Conservation (phyloP, 2,888 invertebrate species). For the Serrognathus titanus region DNA sequence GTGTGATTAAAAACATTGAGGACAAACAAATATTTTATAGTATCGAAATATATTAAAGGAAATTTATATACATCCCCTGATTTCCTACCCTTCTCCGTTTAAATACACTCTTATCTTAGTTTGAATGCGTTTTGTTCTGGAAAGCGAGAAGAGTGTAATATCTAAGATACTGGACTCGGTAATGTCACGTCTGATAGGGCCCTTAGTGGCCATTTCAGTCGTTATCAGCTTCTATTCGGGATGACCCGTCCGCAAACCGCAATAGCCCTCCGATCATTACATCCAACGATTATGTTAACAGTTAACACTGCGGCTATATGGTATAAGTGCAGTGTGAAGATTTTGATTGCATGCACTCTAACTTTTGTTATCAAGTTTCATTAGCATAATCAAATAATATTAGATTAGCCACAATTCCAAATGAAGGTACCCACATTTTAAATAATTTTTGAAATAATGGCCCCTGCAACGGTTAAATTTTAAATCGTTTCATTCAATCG, state of each 20-base stretch:
- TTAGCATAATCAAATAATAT: too few species aligned
- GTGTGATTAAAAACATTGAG: too few species aligned
- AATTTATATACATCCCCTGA: too few species aligned
- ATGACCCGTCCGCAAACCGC: constrained; percentile 46
- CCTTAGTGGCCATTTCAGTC: constrained; percentile 35
- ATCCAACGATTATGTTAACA: constrained; percentile 34
- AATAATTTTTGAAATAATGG: background rate
- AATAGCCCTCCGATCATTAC: constrained; percentile 34
- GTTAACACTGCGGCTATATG: background rate
- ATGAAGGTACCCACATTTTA: background rate
- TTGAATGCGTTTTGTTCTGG: too few species aligned
- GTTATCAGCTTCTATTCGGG: constrained; percentile 46
- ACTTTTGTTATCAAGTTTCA: too few species aligned
- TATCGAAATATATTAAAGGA: too few species aligned
- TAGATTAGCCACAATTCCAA: background rate
- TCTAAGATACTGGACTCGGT: constrained; percentile 15
- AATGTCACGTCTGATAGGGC: constrained; percentile 28
- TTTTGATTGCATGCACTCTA: too few species aligned
- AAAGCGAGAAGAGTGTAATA: background rate
- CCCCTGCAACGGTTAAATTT: background rate
- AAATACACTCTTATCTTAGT: too few species aligned
- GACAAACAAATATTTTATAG: too few species aligned
- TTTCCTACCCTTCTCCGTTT: too few species aligned
- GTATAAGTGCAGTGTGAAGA: too few species aligned
- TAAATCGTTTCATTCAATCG: background rate